Conservation (phyloP, 1,140 invertebrate species). For the Polypedilum pembai region DNA sequence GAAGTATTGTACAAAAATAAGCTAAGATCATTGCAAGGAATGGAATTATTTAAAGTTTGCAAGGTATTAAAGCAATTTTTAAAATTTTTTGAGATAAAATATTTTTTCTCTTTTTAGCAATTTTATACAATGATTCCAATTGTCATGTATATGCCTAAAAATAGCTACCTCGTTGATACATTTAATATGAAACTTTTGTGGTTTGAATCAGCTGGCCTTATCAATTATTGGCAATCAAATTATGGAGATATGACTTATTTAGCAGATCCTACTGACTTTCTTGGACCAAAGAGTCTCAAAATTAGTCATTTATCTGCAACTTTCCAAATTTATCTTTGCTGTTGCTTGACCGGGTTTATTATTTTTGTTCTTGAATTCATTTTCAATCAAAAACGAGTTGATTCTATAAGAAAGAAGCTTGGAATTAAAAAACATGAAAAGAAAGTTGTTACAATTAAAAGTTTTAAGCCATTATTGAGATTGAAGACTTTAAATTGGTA, state of each 20-base stretch:
- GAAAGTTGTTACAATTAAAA: too few relatives aligned
- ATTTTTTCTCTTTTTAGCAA: background rate
- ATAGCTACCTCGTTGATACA: background rate
- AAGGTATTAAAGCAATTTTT: background rate
- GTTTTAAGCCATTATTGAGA: too few relatives aligned
- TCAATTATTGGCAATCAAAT: background rate
- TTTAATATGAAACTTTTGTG: too few relatives aligned
- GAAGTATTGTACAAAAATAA: background rate
- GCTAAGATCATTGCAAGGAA: background rate
- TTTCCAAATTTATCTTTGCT: background rate
- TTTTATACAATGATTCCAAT: slow-evolving; percentile 11
- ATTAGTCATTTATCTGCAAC: background rate
- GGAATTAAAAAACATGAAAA: too few relatives aligned
- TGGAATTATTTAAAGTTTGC: background rate
- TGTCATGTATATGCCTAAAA: background rate
- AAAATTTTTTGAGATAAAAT: background rate
- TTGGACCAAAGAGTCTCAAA: background rate
- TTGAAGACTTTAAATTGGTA: too few relatives aligned
- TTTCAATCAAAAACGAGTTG: background rate
- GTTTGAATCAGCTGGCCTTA: too few relatives aligned
- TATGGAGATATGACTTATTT: background rate
- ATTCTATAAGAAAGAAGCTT: too few relatives aligned
- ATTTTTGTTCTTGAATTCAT: background rate
- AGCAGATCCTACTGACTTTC: background rate
- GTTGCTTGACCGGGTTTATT: background rate